Conservation (phyloP, 2,797 vertebrate species). For the Poecilia velifera region DNA sequence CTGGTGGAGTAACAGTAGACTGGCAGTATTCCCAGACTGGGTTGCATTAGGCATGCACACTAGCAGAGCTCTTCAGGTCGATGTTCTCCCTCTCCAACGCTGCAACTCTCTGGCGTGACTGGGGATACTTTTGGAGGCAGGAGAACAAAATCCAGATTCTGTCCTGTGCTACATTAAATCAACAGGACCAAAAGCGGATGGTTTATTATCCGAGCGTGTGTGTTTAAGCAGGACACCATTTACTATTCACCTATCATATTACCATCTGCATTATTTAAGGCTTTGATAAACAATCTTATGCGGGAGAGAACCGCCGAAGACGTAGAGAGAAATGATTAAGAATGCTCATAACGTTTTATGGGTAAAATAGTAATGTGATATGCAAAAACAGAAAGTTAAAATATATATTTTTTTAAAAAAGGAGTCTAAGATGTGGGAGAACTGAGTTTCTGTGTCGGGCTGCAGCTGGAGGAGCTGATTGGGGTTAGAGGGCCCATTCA, state of each 20-base stretch:
- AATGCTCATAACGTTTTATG: conserved; percentile 25
- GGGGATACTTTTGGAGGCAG: conserved; percentile 59
- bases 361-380: conserved; percentile 4
- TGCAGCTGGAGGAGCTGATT: conserved; percentile 13
- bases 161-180: conserved; percentile 42
- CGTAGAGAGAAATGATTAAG: conserved; percentile 28
- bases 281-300: conserved; percentile 72
- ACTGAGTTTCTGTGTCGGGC: conserved; percentile 8
- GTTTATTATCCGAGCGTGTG: conserved; percentile 32
- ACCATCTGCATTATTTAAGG: conserved; percentile 82
- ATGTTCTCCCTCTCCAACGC: conserved; percentile 69
- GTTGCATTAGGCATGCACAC: conserved; percentile 80
- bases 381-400: conserved; percentile 22
- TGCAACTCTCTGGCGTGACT: conserved; percentile 66
- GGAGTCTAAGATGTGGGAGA: not conserved
- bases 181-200: conserved; percentile 30
- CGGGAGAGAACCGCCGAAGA: conserved; percentile 47
- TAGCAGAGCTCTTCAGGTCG: conserved; percentile 77
- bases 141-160: conserved; percentile 57
- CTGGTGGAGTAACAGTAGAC: conserved; percentile 79
- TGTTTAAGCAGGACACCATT: conserved; percentile 71
- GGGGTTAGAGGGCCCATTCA: conserved; percentile 28
- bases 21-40: conserved; percentile 80
- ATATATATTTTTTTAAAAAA: not conserved
- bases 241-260: conserved; percentile 78